phyloP scores from a whole-genome alignment of 2,888 invertebrate genomes.

The Eulithis prunata region DNA sequence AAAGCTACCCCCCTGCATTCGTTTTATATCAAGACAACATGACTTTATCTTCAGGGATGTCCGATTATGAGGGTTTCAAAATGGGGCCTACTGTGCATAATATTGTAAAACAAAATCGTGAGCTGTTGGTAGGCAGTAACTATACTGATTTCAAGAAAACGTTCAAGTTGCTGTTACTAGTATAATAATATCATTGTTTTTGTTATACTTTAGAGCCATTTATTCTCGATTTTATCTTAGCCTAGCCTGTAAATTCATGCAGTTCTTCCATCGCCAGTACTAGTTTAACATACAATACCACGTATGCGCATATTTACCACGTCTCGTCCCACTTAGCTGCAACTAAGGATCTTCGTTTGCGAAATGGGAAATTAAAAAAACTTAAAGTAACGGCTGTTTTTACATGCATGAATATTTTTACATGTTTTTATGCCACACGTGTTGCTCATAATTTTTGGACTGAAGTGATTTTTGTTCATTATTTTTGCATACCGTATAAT shows the following conservation, averaged over 20 bases:
- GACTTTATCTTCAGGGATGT: too few species aligned
- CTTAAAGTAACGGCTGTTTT: slow-evolving; percentile 51
- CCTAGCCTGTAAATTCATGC: slow-evolving; percentile 23
- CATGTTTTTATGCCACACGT: slow-evolving; percentile 43
- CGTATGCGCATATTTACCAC: slow-evolving; percentile 75
- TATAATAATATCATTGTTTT: too few species aligned
- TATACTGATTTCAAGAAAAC: too few species aligned
- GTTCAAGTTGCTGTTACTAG: too few species aligned
- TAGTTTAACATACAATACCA: slow-evolving; percentile 72
- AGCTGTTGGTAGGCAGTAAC: too few species aligned
- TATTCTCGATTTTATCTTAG: slow-evolving; percentile 5
- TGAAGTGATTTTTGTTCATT: slow-evolving; percentile 23
- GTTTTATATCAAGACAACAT: too few species aligned
- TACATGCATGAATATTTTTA: slow-evolving; percentile 52
- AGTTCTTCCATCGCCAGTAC: slow-evolving; percentile 38
- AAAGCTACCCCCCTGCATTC: too few species aligned
- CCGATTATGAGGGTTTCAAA: too few species aligned
- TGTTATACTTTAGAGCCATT: background rate
- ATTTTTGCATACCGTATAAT: slow-evolving; percentile 47
- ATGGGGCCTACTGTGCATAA: too few species aligned
- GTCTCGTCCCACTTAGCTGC: slow-evolving; percentile 48
- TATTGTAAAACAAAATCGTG: too few species aligned
- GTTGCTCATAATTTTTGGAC: slow-evolving; percentile 4
- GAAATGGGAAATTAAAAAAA: slow-evolving; percentile 57
- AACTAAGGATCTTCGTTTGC: slow-evolving; percentile 55